These are phyloP conservation scores for Sebastolobus altivelis DNA, from an alignment of 2,797 vertebrate genomes.

Conservation along the genomic window DNA sequence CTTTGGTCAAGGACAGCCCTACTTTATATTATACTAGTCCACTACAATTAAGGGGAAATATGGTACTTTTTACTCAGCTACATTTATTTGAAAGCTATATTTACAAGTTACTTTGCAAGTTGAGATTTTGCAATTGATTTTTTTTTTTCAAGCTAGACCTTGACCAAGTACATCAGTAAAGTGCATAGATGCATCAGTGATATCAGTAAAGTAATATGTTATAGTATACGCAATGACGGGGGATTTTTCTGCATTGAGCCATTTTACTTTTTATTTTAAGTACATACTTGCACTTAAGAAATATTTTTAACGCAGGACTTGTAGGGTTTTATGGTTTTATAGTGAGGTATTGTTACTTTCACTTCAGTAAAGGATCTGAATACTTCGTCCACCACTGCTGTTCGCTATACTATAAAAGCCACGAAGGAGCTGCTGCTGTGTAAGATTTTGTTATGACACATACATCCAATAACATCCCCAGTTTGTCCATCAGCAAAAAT, in stretches of 20 bases:
- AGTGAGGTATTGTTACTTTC: background rate
- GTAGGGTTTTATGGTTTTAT: too few species aligned
- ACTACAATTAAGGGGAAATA: background rate
- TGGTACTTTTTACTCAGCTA: background rate
- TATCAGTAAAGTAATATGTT: background rate
- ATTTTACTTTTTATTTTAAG: background rate
- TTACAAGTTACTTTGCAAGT: background rate
- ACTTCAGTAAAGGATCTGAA: too few species aligned
- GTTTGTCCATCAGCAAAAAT: background rate
- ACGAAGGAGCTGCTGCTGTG: background rate
- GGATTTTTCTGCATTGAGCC: background rate
- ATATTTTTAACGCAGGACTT: too few species aligned
- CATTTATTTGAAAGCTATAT: background rate
- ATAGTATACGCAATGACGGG: background rate
- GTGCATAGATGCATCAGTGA: background rate
- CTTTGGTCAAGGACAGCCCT: too few species aligned
- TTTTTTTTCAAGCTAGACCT: too few species aligned
- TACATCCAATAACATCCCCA: background rate
- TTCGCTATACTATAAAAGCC: background rate
- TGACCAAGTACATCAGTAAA: background rate
- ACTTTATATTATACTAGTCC: background rate
- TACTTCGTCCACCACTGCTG: background rate
- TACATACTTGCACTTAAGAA: too few species aligned
- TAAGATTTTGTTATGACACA: background rate
- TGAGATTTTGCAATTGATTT: background rate